These are phyloP conservation scores for Melikaiella ostensackeni DNA, from an alignment of 2,888 invertebrate species.

Conservation along the genomic window DNA sequence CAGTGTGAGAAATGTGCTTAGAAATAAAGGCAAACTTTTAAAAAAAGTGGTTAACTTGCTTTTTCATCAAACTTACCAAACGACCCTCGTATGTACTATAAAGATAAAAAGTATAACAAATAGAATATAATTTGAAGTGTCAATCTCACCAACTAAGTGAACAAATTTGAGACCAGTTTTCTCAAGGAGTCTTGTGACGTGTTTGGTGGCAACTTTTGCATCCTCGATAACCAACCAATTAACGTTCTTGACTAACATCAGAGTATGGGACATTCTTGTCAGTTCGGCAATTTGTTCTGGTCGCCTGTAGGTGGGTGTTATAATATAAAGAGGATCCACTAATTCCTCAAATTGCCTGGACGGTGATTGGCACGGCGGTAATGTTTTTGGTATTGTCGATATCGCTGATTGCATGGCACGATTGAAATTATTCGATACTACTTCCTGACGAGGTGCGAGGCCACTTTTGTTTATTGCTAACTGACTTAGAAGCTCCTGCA, in stretches of 20 bases:
- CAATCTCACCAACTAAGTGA: conserved; percentile 80
- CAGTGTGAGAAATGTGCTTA: too few species aligned
- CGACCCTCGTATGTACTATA: too few species aligned
- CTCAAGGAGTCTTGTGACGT: conserved; percentile 78
- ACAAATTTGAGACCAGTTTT: conserved; percentile 80
- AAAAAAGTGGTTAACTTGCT: too few species aligned
- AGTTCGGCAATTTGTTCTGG: conserved; percentile 90
- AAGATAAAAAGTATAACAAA: background rate
- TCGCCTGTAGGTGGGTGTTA: conserved; percentile 87
- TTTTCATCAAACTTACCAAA: too few species aligned
- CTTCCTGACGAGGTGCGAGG: conserved; percentile 41
- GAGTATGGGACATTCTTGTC: conserved; percentile 85
- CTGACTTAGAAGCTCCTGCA: conserved; percentile 64
- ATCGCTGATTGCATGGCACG: conserved; percentile 37
- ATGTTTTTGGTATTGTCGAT: conserved; percentile 34
- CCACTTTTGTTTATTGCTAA: conserved; percentile 56
- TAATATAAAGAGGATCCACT: conserved; percentile 80
- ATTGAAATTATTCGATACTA: conserved; percentile 51
- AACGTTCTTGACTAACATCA: conserved; percentile 83
- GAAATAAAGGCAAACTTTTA: too few species aligned
- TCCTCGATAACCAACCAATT: conserved; percentile 89
- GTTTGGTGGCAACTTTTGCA: conserved; percentile 78
- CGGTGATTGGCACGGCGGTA: conserved; percentile 12
- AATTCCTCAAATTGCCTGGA: conserved; percentile 41
- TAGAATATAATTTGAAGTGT: background rate